Base-by-base conservation (phyloP, 2,113 vertebrate genomes). In the Aldabrachelys gigantea region DNA sequence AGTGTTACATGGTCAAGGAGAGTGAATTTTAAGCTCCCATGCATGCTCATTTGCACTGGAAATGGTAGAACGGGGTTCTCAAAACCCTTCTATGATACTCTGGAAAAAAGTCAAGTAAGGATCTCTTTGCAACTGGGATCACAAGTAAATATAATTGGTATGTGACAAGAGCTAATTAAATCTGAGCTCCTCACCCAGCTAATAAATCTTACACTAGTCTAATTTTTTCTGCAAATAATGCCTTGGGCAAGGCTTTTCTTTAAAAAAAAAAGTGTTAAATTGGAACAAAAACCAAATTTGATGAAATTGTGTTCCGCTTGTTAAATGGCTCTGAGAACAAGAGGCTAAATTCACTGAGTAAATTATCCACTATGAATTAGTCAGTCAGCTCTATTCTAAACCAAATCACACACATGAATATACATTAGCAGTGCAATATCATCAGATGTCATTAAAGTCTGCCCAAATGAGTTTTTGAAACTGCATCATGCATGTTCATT, bases 401-500 rank as follows among this genome's bases (percentile, higher is more conserved):
- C n/a, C n/a, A 44, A 38, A 49, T 44, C 72, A 31, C 49, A 91
- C 49, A 82, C 56, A 50, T 1, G 11, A 27, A 0, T 49, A 2
- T 22, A 1, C 10, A 2, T 21, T 79, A 78, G 54, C 7, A 65
- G 22, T 62, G 53, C 2, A 72, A 6, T 44, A 44, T 31, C 80
- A 89, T 62, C 72, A 22, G 29, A 13, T 65, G 29, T 17, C 52
- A 62, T 79, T 83, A 16, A 38, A 24, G 4, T 75, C 44, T 27
- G 57, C 69, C 82, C 65, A 53, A 72, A 17, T 81, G n/a, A 83
- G 82, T 44, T 57, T 16, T 49, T 59, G 31, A 4, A 75, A 59
- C 10, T 54, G 29, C 22, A 93, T 22, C 0, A 0, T 1, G 38
- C 4, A 14, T 29, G 53, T 7, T 3, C 41, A 44, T 44, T 78